These are phyloP conservation scores for Euproctis similis DNA, from an alignment of 2,888 invertebrate genomes.

Conservation along the genomic window DNA sequence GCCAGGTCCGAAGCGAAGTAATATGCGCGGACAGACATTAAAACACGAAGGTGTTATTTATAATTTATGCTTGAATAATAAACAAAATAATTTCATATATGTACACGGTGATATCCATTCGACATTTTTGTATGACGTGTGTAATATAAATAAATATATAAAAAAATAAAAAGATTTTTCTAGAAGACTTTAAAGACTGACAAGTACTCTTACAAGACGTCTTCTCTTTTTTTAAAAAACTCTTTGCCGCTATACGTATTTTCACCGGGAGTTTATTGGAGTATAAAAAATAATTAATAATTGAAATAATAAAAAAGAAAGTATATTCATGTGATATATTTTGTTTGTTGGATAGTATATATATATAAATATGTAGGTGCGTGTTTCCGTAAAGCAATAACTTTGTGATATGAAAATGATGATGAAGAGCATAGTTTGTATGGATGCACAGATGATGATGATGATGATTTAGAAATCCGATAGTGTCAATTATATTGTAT, in stretches of 20 bases:
- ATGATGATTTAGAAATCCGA: slow-evolving; percentile 45
- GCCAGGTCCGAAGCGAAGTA: slow-evolving; percentile 22
- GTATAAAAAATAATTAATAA: slow-evolving; percentile 26
- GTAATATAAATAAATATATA: too few relatives aligned
- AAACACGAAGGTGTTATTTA: slow-evolving; percentile 46
- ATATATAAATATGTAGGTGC: slow-evolving; percentile 55
- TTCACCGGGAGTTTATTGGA: slow-evolving; percentile 30
- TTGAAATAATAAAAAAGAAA: slow-evolving; percentile 45
- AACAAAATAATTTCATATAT: slow-evolving; percentile 43
- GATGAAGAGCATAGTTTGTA: slow-evolving; percentile 48
- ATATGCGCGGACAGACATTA: slow-evolving; percentile 30
- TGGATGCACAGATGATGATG: slow-evolving; percentile 35
- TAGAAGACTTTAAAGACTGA: slow-evolving; percentile 55
- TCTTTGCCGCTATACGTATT: slow-evolving; percentile 28
- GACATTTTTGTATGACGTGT: too few relatives aligned
- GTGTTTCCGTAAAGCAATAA: slow-evolving; percentile 71
- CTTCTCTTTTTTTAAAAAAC: slow-evolving; percentile 33
- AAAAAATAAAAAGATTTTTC: slow-evolving; percentile 36
- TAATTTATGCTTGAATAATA: slow-evolving; percentile 74
- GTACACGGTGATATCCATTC: slow-evolving; percentile 38
- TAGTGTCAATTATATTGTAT: slow-evolving; percentile 61
- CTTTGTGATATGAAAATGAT: slow-evolving; percentile 65
- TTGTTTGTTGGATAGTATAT: slow-evolving; percentile 58
- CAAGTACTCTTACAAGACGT: slow-evolving; percentile 37
- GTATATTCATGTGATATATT: slow-evolving; percentile 65